Conservation (phyloP, 2,888 invertebrate species). For the Conistra vaccinii region DNA sequence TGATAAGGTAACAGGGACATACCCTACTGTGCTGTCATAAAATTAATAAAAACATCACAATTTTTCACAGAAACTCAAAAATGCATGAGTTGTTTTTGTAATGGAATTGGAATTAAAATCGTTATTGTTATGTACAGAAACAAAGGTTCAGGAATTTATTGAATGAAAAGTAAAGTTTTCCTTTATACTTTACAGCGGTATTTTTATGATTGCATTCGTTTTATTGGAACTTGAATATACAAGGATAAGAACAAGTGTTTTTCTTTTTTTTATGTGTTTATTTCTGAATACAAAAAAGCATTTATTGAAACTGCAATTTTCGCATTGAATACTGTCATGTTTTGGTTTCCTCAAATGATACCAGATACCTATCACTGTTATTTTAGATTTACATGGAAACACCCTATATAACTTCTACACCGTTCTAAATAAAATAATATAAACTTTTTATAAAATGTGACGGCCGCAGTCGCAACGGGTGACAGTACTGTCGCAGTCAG, state of each 20-base stretch:
- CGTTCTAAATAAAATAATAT: constrained; percentile 8
- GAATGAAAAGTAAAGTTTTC: not conserved
- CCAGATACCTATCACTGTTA: too few species aligned
- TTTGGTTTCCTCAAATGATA: not conserved
- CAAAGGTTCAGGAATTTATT: not conserved
- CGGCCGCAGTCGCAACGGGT: not conserved
- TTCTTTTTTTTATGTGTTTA: too few species aligned
- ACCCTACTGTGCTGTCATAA: not conserved
- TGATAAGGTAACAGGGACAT: not conserved
- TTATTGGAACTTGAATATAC: not conserved
- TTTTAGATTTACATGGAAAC: not conserved
- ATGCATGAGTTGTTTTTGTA: not conserved
- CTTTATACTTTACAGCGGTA: not conserved
- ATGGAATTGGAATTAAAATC: not conserved
- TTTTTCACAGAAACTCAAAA: not conserved
- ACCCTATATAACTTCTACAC: not conserved
- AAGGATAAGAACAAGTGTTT: too few species aligned
- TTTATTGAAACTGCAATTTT: not conserved
- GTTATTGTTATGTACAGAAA: not conserved
- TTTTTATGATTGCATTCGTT: not conserved
- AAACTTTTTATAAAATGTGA: constrained; percentile 4
- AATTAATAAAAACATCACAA: not conserved
- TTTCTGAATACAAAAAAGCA: not conserved
- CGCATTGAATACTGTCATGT: not conserved
- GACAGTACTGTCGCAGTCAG: constrained; percentile 1